Evolutionary conservation across 2,113 vertebrate species (phyloP).

Genomic region (Notothenia rossii): DNA sequence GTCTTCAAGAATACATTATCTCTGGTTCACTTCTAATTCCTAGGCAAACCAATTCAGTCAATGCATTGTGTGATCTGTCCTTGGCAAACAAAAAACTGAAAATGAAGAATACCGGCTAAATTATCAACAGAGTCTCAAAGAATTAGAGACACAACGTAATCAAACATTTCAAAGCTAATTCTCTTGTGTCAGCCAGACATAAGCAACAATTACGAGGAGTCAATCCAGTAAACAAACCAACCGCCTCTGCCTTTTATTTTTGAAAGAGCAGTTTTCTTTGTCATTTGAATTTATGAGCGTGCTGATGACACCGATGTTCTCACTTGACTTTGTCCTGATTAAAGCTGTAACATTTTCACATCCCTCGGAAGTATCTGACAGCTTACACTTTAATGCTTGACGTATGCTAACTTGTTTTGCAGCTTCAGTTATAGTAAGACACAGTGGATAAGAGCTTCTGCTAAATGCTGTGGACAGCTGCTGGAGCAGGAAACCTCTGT

Average conservation of each 20-base stretch:
- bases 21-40: neutral
- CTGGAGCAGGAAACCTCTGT: constrained; percentile 34
- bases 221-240: neutral
- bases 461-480: constrained; percentile 44
- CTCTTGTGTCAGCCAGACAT: neutral
- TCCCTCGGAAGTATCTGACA: constrained; percentile 16
- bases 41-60: neutral
- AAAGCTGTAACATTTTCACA: constrained; percentile 11
- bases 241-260: neutral
- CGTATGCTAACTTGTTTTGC: constrained; percentile 36
- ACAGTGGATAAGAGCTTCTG: constrained; percentile 9
- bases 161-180: neutral
- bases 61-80: neutral
- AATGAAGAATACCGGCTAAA: neutral
- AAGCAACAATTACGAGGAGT: neutral
- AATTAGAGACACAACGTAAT: neutral
- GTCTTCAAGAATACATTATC: neutral
- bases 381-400: constrained; percentile 11
- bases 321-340: constrained; percentile 16
- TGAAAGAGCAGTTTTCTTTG: neutral
- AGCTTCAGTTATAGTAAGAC: constrained; percentile 22
- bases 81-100: constrained; percentile 3
- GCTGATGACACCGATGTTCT: constrained; percentile 9
- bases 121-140: neutral
- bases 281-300: constrained; percentile 9